These are phyloP conservation scores for Protonemura montana DNA, from an alignment of 2,888 invertebrate species.

Conservation along the genomic window DNA sequence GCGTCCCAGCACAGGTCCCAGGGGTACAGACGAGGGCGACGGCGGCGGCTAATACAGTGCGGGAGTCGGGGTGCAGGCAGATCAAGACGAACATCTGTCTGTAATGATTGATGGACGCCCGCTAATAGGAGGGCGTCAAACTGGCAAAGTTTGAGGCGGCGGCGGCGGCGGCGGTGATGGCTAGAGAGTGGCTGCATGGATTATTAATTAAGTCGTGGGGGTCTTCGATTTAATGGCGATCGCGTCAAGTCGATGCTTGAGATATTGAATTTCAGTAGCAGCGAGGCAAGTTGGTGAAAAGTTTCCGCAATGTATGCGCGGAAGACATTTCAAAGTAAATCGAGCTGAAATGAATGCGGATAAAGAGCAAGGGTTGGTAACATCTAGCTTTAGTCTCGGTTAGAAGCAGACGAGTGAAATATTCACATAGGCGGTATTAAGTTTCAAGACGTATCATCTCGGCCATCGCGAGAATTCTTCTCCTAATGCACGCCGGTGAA, in stretches of 20 bases:
- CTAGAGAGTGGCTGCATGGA: neutral
- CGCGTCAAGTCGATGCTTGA: neutral
- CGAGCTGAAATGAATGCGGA: neutral
- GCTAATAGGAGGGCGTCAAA: neutral
- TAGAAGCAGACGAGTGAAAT: neutral
- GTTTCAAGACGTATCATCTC: neutral
- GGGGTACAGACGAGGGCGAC: neutral
- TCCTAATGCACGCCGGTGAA: neutral
- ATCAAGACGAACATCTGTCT: neutral
- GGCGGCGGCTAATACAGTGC: neutral
- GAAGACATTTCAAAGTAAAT: neutral
- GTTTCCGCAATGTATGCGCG: neutral
- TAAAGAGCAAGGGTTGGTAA: neutral
- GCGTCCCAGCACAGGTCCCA: no score
- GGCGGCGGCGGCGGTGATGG: no score
- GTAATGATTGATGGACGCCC: neutral
- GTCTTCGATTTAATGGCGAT: neutral
- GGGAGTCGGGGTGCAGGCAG: neutral
- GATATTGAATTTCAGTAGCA: neutral
- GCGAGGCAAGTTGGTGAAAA: neutral
- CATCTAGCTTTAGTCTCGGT: constrained; percentile 12
- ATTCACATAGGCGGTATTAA: neutral
- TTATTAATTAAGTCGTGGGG: neutral
- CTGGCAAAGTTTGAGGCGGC: neutral
- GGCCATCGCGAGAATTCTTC: neutral